phyloP scores from a whole-genome alignment of 1,140 invertebrate species.

The Gryllus bimaculatus region DNA sequence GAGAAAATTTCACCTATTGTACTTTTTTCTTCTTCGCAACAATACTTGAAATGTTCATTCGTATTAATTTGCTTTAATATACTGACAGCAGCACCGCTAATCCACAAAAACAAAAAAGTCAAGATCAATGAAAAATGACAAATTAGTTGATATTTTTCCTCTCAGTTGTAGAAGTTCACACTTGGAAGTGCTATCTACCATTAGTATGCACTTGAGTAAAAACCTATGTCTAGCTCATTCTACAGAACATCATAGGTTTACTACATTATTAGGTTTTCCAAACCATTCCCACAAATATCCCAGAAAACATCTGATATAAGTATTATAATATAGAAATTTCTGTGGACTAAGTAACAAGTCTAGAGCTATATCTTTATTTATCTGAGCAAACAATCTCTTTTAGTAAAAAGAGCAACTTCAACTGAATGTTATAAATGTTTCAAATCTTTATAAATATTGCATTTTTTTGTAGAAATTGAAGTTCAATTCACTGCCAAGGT shows the following conservation, averaged over 20 bases:
- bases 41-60: neutral
- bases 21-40: neutral
- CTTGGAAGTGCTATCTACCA: neutral
- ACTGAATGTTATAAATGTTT: neutral
- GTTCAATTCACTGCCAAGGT: no score
- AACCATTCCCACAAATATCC: neutral
- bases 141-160: neutral
- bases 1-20: neutral
- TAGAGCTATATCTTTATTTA: neutral
- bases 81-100: neutral
- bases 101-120: neutral
- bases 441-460: neutral
- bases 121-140: neutral
- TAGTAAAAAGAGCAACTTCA: neutral
- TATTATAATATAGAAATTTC: neutral
- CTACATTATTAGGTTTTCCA: neutral
- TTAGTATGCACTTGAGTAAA: neutral
- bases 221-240: neutral
- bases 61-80: neutral
- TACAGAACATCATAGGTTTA: neutral
- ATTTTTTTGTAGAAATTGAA: neutral
- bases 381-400: slow-evolving; percentile 1
- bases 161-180: neutral
- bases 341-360: slow-evolving; percentile 1
- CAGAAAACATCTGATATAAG: neutral